Conservation (phyloP, 2,797 vertebrate species). For the Platalea minor region DNA sequence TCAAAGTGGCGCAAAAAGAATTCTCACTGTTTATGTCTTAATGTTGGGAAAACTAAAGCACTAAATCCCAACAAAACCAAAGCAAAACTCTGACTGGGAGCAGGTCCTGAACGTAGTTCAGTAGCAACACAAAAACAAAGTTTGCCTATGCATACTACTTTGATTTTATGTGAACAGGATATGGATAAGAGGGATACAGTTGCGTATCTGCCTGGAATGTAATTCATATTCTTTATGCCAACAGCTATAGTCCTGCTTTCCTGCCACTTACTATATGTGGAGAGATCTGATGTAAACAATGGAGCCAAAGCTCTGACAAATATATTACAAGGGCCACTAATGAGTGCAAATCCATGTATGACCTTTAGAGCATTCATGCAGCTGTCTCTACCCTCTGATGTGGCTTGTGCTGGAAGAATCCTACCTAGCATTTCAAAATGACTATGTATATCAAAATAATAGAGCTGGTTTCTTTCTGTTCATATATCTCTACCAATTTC, state of each 20-base stretch:
- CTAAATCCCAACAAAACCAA: neutral
- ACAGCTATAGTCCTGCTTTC: neutral
- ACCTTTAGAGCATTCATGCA: slow-evolving; percentile 15
- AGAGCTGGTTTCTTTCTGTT: neutral
- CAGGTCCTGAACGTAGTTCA: neutral
- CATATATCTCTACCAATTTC: neutral
- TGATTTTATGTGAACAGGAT: neutral
- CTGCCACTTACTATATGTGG: neutral
- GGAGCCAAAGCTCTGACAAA: slow-evolving; percentile 27
- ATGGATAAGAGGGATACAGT: neutral
- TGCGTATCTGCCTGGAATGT: neutral
- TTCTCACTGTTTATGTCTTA: neutral
- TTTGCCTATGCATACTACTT: neutral
- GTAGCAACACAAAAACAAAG: neutral
- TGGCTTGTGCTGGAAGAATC: neutral
- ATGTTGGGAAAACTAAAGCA: neutral
- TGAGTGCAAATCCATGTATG: slow-evolving; percentile 28
- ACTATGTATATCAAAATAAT: neutral
- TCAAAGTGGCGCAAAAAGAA: neutral
- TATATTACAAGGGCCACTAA: slow-evolving; percentile 30
- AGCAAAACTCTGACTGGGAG: neutral
- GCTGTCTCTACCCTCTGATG: slow-evolving; percentile 5
- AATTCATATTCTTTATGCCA: neutral
- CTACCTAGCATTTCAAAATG: neutral
- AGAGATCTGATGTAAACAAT: neutral